phyloP scores from a whole-genome alignment of 2,888 invertebrate genomes.

The Steinernema scapterisci region DNA sequence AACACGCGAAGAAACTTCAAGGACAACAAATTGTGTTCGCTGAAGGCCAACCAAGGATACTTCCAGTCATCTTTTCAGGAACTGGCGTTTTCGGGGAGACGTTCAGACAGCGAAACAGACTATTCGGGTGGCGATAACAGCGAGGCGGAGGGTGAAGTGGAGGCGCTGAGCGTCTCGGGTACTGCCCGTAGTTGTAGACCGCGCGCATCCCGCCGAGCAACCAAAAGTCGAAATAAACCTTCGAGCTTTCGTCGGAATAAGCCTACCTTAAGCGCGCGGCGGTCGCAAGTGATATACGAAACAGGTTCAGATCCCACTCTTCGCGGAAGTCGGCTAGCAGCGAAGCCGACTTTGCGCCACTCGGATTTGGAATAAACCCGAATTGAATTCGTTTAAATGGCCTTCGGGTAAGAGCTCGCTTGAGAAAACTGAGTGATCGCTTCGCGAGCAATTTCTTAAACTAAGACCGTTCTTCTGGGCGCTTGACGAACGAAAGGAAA shows the following conservation, averaged over 20 bases:
- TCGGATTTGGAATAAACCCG: conserved; percentile 32
- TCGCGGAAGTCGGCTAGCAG: conserved; percentile 30
- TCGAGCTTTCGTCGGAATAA: conserved; percentile 32
- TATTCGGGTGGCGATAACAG: conserved; percentile 9
- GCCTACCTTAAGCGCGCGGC: conserved; percentile 29
- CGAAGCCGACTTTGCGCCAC: conserved; percentile 28
- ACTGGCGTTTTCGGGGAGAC: conserved; percentile 26
- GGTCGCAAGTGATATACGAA: conserved; percentile 25
- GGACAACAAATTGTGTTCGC: conserved; percentile 31
- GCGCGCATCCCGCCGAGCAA: conserved; percentile 30
- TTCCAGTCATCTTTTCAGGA: conserved; percentile 31
- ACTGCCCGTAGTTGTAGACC: conserved; percentile 31
- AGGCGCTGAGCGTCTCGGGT: conserved; percentile 30
- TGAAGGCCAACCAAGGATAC: conserved; percentile 28
- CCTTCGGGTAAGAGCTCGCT: conserved; percentile 32
- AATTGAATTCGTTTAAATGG: conserved; percentile 8
- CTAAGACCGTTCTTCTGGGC: not conserved
- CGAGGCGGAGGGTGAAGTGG: conserved; percentile 23
- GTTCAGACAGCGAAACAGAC: conserved; percentile 30
- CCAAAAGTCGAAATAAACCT: conserved; percentile 29
- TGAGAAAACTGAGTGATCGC: not conserved
- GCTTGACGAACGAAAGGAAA: not conserved
- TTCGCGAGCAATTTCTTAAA: not conserved
- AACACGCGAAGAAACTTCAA: conserved; percentile 32
- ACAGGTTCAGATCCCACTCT: conserved; percentile 28